Evolutionary conservation across 2,113 vertebrate species (phyloP).

Genomic region (Pseudonaja textilis): DNA sequence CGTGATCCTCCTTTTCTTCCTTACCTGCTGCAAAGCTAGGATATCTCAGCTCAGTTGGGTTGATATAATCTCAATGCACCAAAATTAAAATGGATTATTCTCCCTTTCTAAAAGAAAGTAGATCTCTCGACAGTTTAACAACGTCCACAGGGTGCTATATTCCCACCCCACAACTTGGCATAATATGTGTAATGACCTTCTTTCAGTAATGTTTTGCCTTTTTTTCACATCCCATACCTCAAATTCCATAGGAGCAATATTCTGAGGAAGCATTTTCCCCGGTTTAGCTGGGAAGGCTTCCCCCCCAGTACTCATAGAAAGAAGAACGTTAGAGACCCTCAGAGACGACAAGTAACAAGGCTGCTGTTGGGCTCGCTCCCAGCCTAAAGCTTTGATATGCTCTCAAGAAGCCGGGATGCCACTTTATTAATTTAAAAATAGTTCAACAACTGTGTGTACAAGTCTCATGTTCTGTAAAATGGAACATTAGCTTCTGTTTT

Average conservation of each 20-base stretch:
- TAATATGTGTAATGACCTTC: not conserved
- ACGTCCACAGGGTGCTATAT: too few species aligned
- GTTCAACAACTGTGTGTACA: conserved; percentile 56
- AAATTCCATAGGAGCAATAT: not conserved
- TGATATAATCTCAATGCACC: conserved; percentile 28
- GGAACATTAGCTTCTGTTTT: conserved; percentile 47
- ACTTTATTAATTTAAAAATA: conserved; percentile 63
- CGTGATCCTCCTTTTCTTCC: not conserved
- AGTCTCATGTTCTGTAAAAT: conserved; percentile 63
- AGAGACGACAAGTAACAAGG: not conserved
- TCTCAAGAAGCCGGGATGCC: conserved; percentile 55
- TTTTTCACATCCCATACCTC: not conserved
- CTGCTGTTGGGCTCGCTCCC: not conserved
- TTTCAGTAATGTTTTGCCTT: not conserved
- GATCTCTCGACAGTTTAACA: conserved; percentile 8
- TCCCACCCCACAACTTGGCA: too few species aligned
- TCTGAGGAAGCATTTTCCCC: not conserved
- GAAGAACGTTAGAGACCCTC: rapidly evolving
- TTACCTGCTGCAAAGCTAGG: not conserved
- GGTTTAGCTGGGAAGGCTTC: not conserved
- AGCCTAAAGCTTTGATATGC: conserved; percentile 19
- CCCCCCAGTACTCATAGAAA: rapidly evolving
- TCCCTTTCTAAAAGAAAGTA: conserved; percentile 43
- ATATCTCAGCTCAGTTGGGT: conserved; percentile 47
- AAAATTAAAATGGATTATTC: conserved; percentile 21